Evolutionary conservation across 2,113 vertebrate genomes (phyloP).

Genomic region (Chascanopsetta lugubris): DNA sequence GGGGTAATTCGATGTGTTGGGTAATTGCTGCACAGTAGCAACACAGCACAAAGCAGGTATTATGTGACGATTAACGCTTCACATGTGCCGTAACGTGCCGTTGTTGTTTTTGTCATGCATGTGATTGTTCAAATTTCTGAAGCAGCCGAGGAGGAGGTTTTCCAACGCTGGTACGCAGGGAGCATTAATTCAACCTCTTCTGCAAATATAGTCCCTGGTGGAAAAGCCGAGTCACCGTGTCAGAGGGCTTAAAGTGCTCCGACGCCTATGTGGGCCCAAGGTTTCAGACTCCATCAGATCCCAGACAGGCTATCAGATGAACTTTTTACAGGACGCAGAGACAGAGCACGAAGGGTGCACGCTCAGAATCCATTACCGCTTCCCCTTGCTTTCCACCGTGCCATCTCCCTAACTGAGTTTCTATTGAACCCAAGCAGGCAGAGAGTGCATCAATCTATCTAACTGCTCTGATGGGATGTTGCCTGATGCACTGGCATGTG

Average conservation of each 20-base stretch:
- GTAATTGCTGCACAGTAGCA: slow-evolving; percentile 4
- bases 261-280: slow-evolving; percentile 42
- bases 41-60: slow-evolving; percentile 31
- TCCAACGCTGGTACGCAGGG: slow-evolving; percentile 17
- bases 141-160: slow-evolving; percentile 7
- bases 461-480: slow-evolving; percentile 31
- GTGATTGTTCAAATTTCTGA: slow-evolving; percentile 13
- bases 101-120: slow-evolving; percentile 7
- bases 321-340: slow-evolving; percentile 55
- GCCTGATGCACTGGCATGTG: slow-evolving; percentile 7
- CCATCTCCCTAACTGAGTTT: slow-evolving; percentile 62
- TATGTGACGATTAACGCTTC: slow-evolving; percentile 31
- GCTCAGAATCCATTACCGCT: slow-evolving; percentile 67
- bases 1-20: slow-evolving; percentile 15
- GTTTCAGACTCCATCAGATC: slow-evolving; percentile 60
- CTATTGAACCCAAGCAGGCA: slow-evolving; percentile 60
- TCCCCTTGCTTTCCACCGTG: slow-evolving; percentile 10
- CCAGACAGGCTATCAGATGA: slow-evolving; percentile 64
- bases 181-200: slow-evolving; percentile 51
- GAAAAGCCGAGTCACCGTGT: slow-evolving; percentile 18
- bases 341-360: slow-evolving; percentile 37
- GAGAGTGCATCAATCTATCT: slow-evolving; percentile 20
- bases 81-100: slow-evolving; percentile 5
- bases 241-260: slow-evolving; percentile 51
- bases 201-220: slow-evolving; percentile 29